Evolutionary conservation across 1,140 invertebrate species (phyloP).

Genomic region (Diprion similis): DNA sequence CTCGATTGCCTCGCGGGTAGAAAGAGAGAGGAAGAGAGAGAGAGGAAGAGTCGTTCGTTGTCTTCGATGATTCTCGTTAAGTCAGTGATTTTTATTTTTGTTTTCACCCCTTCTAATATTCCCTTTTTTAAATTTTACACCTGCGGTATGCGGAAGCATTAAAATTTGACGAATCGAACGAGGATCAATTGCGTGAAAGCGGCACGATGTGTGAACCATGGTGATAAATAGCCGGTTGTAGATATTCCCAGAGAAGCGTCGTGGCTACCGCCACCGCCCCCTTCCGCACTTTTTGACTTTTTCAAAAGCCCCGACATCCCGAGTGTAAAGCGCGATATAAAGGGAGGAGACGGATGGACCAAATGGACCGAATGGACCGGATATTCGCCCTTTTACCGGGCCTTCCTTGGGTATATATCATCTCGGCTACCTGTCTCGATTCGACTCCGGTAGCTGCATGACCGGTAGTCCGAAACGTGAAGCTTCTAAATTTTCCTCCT

Average conservation of each 20-base stretch:
- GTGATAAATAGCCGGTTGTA: no score
- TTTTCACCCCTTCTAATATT: no score
- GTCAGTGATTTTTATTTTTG: no score
- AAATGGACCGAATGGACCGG: constrained; percentile 47
- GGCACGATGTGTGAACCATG: background rate
- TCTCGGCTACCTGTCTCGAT: background rate
- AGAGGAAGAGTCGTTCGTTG: background rate
- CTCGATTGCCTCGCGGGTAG: constrained; percentile 41
- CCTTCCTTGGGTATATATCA: background rate
- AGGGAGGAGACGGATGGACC: constrained; percentile 29
- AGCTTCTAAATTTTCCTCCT: background rate
- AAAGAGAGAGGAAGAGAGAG: background rate
- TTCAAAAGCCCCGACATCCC: constrained; percentile 25
- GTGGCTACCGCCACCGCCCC: constrained; percentile 34
- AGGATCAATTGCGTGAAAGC: constrained; percentile 17
- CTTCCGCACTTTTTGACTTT: constrained; percentile 52
- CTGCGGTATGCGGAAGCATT: no score
- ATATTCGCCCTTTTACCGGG: constrained; percentile 39
- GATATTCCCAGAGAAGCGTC: no score
- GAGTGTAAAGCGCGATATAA: constrained; percentile 21
- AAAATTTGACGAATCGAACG: no score
- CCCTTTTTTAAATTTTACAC: no score
- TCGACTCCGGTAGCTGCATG: background rate
- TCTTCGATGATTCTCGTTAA: background rate
- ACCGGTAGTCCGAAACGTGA: no score